Base-by-base conservation (phyloP, 2,797 vertebrate species). In the Ataeniobius toweri region DNA sequence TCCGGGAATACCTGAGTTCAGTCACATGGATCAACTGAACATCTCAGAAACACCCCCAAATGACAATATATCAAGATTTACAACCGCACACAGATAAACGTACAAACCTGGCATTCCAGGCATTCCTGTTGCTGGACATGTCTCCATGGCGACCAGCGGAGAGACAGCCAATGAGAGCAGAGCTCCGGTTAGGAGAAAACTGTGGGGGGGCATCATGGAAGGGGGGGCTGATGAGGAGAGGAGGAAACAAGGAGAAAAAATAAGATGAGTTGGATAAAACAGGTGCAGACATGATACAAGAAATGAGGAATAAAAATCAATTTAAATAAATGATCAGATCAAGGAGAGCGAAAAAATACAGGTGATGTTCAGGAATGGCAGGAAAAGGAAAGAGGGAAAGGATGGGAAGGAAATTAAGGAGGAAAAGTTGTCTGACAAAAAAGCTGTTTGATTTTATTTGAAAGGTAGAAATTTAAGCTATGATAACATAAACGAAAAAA, bases 21-120 rank as follows among this genome's bases (percentile, higher is more conserved):
- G 9, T 48, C 16, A 75, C 12, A 59, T 7, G 24, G 9, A 75
- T 83, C 0, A 78, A 74, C 14, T 75, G 20, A 46, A 73, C 59
- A 0, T 28, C 28, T 16, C 20, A 4, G 48, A 22, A 50, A 61
- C 46, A 31, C 12, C 31, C 0, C 10, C 18, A 10, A 67, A 55
- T 22, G 22, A 22, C 18, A 31, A 51, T 5, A 36, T 5, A 28
- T 26, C 20, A 5, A 39, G 65, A 0, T n/a, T 39, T 0, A 69
- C 26, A 78, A 5, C 3, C n/a, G 24, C 1, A 22, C 31, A 24
- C 18, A 71, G 24, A 78, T 1, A 4, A 31, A 68, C 1, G 1
- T 6, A 65, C 81, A 48, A 14, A 89, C 93, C 93, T 88, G 93
- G 93, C 0, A 93, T 86, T 39, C 91, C 93, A 0, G 83, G 91